phyloP scores from a whole-genome alignment of 2,797 vertebrate genomes.

The Coluber constrictor region DNA sequence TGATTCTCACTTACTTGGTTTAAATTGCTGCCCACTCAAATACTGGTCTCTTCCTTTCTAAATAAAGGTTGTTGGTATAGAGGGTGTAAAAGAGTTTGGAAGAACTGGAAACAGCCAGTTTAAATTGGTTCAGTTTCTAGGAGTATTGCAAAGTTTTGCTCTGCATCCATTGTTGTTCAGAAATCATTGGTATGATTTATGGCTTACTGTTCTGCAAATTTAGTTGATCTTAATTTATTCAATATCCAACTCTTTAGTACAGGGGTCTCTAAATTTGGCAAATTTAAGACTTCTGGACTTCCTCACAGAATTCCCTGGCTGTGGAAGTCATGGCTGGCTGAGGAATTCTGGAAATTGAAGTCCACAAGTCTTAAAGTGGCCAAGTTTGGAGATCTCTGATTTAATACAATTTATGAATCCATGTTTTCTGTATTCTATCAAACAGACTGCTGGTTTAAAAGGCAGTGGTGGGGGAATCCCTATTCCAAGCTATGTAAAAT shows the following conservation, averaged over 20 bases:
- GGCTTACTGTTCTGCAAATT: not conserved
- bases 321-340: not conserved
- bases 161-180: not conserved
- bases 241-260: not conserved
- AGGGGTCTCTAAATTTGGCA: not conserved
- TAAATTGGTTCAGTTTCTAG: not conserved
- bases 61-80: not conserved
- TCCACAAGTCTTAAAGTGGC: not conserved
- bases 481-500: not conserved
- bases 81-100: not conserved
- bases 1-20: not conserved
- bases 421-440: not conserved
- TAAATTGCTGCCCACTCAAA: not conserved
- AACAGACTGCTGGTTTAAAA: not conserved
- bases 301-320: not conserved
- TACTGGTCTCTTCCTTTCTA: not conserved
- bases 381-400: not conserved
- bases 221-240: not conserved
- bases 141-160: not conserved
- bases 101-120: not conserved
- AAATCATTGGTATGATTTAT: not conserved
- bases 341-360: not conserved
- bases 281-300: not conserved
- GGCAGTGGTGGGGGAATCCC: rapidly evolving
- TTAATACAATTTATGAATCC: not conserved